These are phyloP conservation scores for Macroramphosus scolopax DNA, from an alignment of 2,797 vertebrate genomes.

Conservation along the genomic window DNA sequence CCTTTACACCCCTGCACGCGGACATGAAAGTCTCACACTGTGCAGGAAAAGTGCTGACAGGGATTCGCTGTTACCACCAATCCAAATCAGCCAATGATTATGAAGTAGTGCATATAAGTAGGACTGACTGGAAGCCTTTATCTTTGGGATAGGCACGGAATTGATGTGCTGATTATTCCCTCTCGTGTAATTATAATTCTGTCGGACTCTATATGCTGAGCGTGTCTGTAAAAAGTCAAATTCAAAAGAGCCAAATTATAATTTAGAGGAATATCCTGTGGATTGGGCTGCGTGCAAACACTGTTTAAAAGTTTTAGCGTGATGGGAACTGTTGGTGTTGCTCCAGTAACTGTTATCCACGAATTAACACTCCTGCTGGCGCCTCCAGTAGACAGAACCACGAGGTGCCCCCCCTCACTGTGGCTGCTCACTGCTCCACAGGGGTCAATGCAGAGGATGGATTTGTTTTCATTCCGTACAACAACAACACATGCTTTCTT, in stretches of 20 bases:
- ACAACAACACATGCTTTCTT: no score
- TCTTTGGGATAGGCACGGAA: conserved; percentile 28
- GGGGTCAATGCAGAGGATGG: no score
- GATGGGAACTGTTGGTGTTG: no score
- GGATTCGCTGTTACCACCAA: conserved; percentile 15
- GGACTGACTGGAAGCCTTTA: conserved; percentile 9
- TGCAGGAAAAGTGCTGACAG: conserved; percentile 6
- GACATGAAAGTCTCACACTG: conserved; percentile 1
- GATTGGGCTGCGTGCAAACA: not conserved
- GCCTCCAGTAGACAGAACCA: no score
- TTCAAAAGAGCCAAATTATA: not conserved
- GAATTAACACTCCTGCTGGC: no score
- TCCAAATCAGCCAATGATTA: conserved; percentile 29
- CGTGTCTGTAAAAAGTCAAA: not conserved
- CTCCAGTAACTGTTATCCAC: no score
- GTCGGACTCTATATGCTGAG: conserved; percentile 1
- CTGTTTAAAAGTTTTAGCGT: not conserved
- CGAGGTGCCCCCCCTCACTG: no score
- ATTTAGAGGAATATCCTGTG: not conserved
- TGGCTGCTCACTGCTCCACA: no score
- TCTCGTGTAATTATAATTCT: not conserved
- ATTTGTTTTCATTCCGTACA: no score
- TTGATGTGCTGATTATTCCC: conserved; percentile 35
- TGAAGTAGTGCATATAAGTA: conserved; percentile 19
- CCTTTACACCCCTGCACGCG: not conserved